Percentiles rank a stretch among this genome's conserved stretches.
Evolutionary conservation across 2,113 vertebrate species (phyloP).

Genomic region (Tupaia tana): DNA sequence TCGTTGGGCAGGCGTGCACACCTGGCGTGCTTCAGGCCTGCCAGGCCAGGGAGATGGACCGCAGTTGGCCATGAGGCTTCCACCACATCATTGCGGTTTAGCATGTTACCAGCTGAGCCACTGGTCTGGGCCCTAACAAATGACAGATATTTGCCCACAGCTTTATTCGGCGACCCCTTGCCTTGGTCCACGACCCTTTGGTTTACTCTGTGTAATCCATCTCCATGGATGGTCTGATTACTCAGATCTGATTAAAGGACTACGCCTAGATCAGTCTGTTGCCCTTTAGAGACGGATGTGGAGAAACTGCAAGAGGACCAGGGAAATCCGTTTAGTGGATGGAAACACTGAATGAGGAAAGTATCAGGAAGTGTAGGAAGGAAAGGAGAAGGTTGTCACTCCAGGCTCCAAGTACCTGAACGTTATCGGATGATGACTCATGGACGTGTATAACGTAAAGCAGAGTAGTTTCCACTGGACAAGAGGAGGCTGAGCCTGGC

Average conservation of each 20-base stretch:
- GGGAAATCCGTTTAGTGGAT: neutral
- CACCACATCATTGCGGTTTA: no score
- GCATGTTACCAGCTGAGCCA: no score
- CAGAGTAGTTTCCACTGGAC: neutral
- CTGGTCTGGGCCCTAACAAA: neutral
- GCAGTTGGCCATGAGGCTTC: no score
- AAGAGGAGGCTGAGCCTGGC: accelerated
- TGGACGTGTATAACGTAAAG: neutral
- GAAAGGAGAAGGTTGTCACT: neutral
- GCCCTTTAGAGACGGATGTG: neutral
- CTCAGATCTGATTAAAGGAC: slow-evolving; percentile 54
- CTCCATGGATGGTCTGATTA: neutral
- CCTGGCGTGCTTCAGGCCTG: no score
- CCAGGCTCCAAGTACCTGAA: neutral
- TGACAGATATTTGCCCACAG: neutral
- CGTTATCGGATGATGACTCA: neutral
- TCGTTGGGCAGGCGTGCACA: no score
- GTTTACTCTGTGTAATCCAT: neutral
- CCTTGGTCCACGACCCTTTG: neutral
- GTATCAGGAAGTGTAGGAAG: neutral
- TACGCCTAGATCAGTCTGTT: neutral
- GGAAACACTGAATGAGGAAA: neutral
- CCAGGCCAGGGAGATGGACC: no score
- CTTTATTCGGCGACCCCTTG: neutral
- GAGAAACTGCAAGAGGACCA: neutral